phyloP scores from a whole-genome alignment of 2,888 invertebrate genomes.

The Brachyptera risi region DNA sequence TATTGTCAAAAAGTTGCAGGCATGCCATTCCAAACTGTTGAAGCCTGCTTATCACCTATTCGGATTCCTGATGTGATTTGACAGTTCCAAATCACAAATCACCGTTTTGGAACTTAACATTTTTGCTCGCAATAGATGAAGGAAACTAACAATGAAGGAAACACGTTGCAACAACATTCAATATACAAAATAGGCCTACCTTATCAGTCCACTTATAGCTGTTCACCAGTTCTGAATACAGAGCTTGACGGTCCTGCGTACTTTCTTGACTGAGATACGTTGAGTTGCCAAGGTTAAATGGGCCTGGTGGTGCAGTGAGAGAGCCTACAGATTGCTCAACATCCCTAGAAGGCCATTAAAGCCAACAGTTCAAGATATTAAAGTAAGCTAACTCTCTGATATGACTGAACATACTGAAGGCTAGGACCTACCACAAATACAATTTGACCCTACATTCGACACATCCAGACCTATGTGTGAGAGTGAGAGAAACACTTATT shows the following conservation, averaged over 20 bases:
- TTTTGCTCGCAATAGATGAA: not conserved
- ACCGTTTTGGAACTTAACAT: not conserved
- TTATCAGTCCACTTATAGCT: constrained; percentile 94
- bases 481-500: too few species aligned
- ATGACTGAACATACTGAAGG: too few species aligned
- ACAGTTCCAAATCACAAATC: too few species aligned
- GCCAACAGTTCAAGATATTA: too few species aligned
- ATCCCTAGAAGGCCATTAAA: constrained; percentile 63
- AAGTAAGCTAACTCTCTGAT: too few species aligned
- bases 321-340: constrained; percentile 72
- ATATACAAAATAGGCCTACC: constrained; percentile 44
- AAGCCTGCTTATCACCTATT: too few species aligned
- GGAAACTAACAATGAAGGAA: not conserved
- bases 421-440: too few species aligned
- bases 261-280: constrained; percentile 86
- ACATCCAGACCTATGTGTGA: too few species aligned
- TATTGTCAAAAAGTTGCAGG: too few species aligned
- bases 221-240: constrained; percentile 82
- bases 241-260: constrained; percentile 79
- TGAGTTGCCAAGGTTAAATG: constrained; percentile 80
- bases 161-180: not conserved
- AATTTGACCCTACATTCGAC: too few species aligned
- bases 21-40: too few species aligned
- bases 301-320: constrained; percentile 71
- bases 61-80: too few species aligned